Conservation (phyloP, 2,797 vertebrate species). For the Peromyscus melanophrys region DNA sequence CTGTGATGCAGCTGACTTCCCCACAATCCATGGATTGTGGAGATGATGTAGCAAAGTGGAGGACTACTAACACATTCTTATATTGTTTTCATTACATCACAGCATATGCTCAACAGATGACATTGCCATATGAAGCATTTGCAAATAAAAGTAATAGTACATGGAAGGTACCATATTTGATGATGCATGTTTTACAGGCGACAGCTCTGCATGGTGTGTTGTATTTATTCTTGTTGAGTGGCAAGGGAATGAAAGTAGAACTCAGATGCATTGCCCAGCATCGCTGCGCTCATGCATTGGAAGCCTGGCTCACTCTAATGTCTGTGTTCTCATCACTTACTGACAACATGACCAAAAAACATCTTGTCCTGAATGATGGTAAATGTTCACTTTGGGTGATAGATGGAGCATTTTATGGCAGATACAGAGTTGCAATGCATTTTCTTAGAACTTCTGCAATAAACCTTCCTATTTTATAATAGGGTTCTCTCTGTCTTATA, state of each 20-base stretch:
- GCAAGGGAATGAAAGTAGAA: not conserved
- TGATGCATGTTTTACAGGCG: not conserved
- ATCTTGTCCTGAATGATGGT: not conserved
- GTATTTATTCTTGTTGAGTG: not conserved
- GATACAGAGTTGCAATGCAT: conserved; percentile 10
- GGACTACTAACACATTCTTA: not conserved
- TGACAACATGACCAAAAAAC: not conserved
- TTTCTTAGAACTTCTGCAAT: conserved; percentile 1
- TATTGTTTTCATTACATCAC: not conserved
- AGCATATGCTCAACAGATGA: not conserved
- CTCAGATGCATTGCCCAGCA: not conserved
- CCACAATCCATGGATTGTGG: not conserved
- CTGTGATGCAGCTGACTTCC: not conserved
- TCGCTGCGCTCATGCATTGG: not conserved
- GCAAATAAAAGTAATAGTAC: not conserved
- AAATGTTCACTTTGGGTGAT: conserved; percentile 33
- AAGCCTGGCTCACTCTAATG: not conserved
- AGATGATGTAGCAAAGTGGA: not conserved
- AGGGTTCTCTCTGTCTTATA: not conserved
- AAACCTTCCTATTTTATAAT: conserved; percentile 35
- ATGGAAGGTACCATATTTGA: not conserved
- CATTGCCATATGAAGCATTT: not conserved
- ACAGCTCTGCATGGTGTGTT: not conserved
- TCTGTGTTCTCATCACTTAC: not conserved
- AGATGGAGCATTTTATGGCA: conserved; percentile 25